Base-by-base conservation (phyloP, 2,888 invertebrate species). In the Drosophila recens region DNA sequence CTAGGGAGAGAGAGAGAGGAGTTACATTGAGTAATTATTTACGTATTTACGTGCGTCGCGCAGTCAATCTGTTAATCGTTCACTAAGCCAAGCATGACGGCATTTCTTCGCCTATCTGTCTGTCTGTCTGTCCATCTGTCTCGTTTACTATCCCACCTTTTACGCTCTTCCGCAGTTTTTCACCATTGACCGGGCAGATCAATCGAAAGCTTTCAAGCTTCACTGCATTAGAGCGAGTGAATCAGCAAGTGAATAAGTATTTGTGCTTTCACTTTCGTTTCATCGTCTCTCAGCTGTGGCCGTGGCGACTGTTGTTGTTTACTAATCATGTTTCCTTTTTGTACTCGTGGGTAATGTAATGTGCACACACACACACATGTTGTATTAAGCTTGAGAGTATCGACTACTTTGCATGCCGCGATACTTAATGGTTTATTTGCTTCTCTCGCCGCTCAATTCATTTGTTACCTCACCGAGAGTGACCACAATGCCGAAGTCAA, bases 11-110 rank as follows among this genome's bases (percentile, higher is more conserved):
- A 10, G 49, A 17, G 34, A 5, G 53, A 1, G 6, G 10, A 13
- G 54, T 1, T n/a, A 66, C 56, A 68, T 87, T 86, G 74, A 80
- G 80, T 89, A 89, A 89, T 89, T 80, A 82, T 87, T 78, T 72
- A 77, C 67, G 69, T 80, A 81, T 86, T 79, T 70, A 79, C 64
- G 72, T 75, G 72, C 64, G 64, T 52, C 67, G 72, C 51, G 51
- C 51, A 58, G 76, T 70, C 79, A 76, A 72, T 66, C 72, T 74
- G 77, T 74, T 75, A 81, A 75, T 67, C 67, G 58, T 65, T 75
- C 68, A 79, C 40, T 75, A 65, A 78, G 78, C 72, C 78, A 72
- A 57, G 66, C 78, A 68, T 62, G 61, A 73, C 72, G 54, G 43
- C 67, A 69, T 83, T 78, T 87, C 56, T 67, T 51, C 53, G 57